Percentiles rank a stretch among this genome's conserved stretches.
Evolutionary conservation across 2,113 vertebrate species (phyloP).

Genomic region (Tragelaphus scriptus): DNA sequence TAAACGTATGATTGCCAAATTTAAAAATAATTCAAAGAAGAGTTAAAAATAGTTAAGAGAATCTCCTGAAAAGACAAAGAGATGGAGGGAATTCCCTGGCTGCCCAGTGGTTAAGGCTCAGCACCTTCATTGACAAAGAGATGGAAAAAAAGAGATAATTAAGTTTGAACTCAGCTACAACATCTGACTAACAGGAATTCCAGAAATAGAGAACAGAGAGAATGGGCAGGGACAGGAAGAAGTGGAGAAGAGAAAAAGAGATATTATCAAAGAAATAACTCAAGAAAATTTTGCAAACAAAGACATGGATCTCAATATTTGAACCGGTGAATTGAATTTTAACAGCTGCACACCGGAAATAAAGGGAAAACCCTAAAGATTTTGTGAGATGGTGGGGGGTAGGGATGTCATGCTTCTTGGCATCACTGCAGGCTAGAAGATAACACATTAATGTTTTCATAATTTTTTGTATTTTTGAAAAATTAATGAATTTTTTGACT

Average conservation of each 20-base stretch:
- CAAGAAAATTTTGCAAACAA: neutral
- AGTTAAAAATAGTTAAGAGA: neutral
- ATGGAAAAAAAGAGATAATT: neutral
- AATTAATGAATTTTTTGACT: neutral
- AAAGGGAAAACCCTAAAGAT: neutral
- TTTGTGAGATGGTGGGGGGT: neutral
- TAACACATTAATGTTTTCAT: neutral
- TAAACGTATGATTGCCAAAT: neutral
- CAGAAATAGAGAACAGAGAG: constrained; percentile 11
- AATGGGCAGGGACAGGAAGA: neutral
- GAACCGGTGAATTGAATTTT: neutral
- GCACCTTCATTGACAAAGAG: neutral
- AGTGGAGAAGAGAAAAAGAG: neutral
- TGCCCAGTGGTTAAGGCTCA: neutral
- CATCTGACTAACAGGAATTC: neutral
- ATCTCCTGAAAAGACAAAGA: neutral
- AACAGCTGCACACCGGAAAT: neutral
- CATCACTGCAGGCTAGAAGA: neutral
- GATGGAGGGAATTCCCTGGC: neutral
- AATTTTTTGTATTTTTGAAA: neutral
- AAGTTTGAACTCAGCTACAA: neutral
- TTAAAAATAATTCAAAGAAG: neutral
- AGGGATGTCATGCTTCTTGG: neutral
- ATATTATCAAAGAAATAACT: neutral
- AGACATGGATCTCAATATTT: neutral